Evolutionary conservation across 2,113 vertebrate species (phyloP), one percentile per base, ranked within the genome.

Genomic region (Istiophorus platypterus): DNA sequence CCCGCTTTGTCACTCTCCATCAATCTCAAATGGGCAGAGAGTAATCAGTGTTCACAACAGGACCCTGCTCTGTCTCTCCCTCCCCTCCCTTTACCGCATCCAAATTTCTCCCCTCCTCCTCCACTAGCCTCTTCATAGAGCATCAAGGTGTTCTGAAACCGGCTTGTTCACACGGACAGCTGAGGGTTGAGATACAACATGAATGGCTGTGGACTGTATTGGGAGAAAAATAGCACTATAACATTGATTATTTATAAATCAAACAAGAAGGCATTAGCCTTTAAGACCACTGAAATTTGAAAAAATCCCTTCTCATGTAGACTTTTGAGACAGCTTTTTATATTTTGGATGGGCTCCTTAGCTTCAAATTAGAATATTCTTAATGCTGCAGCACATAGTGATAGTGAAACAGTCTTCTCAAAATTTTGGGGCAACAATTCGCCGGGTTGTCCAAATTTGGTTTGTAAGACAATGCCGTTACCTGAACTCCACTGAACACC

Each of bases 1-100:
- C 85, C 80, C 86, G 87, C 92, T 87, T 85, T 87, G 89, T 90
- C 86, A 74, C 86, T 86, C 79, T 92, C 87, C 81, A 94, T 94
- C 93, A 88, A 92, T 92, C 90, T 92, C 81, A 85, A 92, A 88
- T 91, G 84, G 88, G 87, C 88, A 91, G 84, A 89, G 85, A 84
- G 91, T 94, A 92, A 94, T 94, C 92, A 92, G 93, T 90, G 89
- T 84, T 92, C 93, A 91, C 93, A 89, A 89, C 90, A 89, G 91
- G 91, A 90, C 85, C 81, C 81, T 63, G 77, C 81, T 84, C 81
- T 65, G 68, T 76, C 74, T 62, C 82, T 72, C 71, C 67, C 86
- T 69, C 85, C 81, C 68, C 42, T 80, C 59, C 72, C 80, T 82
- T 90, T 81, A 88, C 80, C 85, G 88, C 88, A 86, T 89, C 83